A percentile compares a stretch with the other conserved stretches of the same genome.
phyloP scores from a whole-genome alignment of 1,140 invertebrate genomes.

The Drosophila sproati region DNA sequence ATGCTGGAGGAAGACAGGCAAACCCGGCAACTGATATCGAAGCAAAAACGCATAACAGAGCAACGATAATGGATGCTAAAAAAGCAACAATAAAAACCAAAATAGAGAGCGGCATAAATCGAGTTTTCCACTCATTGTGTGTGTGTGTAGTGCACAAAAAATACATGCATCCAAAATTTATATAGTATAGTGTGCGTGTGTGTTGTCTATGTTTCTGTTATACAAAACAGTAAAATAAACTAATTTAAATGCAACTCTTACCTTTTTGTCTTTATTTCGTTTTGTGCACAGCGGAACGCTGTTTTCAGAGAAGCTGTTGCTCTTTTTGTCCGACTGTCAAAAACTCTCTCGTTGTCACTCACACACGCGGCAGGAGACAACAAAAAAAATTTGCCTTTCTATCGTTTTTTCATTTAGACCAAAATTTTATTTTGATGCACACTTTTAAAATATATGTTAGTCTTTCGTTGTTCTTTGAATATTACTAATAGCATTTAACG shows the following conservation, averaged over 20 bases:
- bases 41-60: constrained; percentile 55
- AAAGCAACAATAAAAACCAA: constrained; percentile 54
- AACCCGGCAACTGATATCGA: constrained; percentile 12
- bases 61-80: constrained; percentile 33
- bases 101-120: constrained; percentile 50
- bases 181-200: constrained; percentile 9
- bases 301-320: constrained; percentile 35
- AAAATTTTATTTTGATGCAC: constrained; percentile 28
- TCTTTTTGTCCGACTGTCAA: constrained; percentile 20
- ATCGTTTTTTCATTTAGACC: constrained; percentile 8
- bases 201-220: constrained; percentile 38
- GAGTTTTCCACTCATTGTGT: constrained; percentile 19
- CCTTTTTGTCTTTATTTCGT: constrained; percentile 33
- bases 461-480: constrained; percentile 11
- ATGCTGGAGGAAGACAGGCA: constrained; percentile 1
- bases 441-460: constrained; percentile 11
- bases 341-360: constrained; percentile 13
- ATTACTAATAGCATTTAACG: constrained; percentile 7
- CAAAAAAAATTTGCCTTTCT: constrained; percentile 1
- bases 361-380: constrained; percentile 25
- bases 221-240: constrained; percentile 42
- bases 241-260: constrained; percentile 55
- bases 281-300: constrained; percentile 1
- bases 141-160: constrained; percentile 12
- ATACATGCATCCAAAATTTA: constrained; percentile 7